A percentile compares a stretch with the other conserved stretches of the same genome.
Conservation (phyloP, 35 echinoderm and acorn worm genomes). For the Heliocidaris tuberculata region DNA sequence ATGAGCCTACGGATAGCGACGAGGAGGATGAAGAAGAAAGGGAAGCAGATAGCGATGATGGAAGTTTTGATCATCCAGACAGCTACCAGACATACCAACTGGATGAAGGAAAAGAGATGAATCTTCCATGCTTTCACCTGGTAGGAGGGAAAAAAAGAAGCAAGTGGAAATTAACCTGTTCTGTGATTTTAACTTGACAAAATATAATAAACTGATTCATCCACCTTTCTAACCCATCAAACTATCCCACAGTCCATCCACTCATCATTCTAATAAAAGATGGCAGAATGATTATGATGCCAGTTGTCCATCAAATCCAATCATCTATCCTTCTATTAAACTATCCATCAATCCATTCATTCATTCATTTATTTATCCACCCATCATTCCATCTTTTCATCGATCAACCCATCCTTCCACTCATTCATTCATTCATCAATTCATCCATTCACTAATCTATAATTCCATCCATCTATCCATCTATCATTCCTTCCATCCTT, state of each 20-base stretch:
- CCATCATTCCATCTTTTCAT: too few relatives aligned
- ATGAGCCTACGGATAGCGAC: constrained; percentile 72
- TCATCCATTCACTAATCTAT: not conserved
- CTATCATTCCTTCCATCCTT: not conserved
- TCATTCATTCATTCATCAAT: not conserved
- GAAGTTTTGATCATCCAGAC: constrained; percentile 87
- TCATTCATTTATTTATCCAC: too few relatives aligned
- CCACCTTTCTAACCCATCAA: not conserved
- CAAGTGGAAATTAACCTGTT: not conserved
- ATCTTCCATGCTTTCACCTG: constrained; percentile 95
- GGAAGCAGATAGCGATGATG: constrained; percentile 80
- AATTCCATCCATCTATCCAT: not conserved
- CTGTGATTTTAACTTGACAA: not conserved
- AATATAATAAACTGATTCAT: not conserved
- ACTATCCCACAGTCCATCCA: not conserved
- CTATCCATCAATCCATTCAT: not conserved
- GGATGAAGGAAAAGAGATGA: constrained; percentile 82
- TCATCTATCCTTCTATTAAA: not conserved
- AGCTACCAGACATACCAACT: constrained; percentile 68
- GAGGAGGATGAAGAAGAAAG: constrained; percentile 86
- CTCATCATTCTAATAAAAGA: not conserved
- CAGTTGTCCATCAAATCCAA: not conserved
- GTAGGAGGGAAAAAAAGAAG: not conserved
- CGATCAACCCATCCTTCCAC: too few relatives aligned
- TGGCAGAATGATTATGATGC: too few relatives aligned